Evolutionary conservation across 1,140 invertebrate genomes (phyloP).

Genomic region (Penaeus chinensis): DNA sequence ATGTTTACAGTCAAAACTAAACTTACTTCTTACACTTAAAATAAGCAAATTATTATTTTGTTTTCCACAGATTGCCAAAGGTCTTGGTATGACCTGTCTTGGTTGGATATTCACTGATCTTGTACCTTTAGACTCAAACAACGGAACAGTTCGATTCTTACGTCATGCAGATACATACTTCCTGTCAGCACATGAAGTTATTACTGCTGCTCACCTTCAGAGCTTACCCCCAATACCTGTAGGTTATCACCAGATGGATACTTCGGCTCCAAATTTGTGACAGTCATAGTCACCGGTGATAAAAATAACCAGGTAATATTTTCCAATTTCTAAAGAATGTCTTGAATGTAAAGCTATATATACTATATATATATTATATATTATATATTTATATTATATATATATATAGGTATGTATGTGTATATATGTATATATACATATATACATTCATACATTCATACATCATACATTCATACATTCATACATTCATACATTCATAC

Average conservation of each 20-base stretch:
- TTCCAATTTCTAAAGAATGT: too few species aligned
- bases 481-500: too few species aligned
- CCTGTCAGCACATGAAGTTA: constrained; percentile 97
- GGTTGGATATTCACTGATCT: constrained; percentile 99
- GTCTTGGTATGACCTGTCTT: constrained; percentile 84
- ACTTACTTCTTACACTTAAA: too few species aligned
- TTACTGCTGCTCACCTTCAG: constrained; percentile 96
- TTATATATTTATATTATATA: too few species aligned
- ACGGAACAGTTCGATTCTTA: constrained; percentile 70
- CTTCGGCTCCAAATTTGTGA: constrained; percentile 99
- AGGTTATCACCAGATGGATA: constrained; percentile 87
- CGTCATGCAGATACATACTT: constrained; percentile 93
- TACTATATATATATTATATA: too few species aligned
- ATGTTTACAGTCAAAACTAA: too few species aligned
- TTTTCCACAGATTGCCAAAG: constrained; percentile 83
- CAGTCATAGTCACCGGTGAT: constrained; percentile 88
- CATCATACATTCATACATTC: too few species aligned
- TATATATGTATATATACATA: too few species aligned
- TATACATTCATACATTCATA: too few species aligned
- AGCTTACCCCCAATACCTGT: constrained; percentile 91
- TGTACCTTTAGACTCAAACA: constrained; percentile 80
- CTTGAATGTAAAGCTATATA: too few species aligned
- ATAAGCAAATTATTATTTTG: constrained; percentile 8
- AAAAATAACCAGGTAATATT: constrained; percentile 40
- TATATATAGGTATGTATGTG: too few species aligned